Evolutionary conservation across 2,113 vertebrate species (phyloP).

Genomic region (Clarias batrachus): DNA sequence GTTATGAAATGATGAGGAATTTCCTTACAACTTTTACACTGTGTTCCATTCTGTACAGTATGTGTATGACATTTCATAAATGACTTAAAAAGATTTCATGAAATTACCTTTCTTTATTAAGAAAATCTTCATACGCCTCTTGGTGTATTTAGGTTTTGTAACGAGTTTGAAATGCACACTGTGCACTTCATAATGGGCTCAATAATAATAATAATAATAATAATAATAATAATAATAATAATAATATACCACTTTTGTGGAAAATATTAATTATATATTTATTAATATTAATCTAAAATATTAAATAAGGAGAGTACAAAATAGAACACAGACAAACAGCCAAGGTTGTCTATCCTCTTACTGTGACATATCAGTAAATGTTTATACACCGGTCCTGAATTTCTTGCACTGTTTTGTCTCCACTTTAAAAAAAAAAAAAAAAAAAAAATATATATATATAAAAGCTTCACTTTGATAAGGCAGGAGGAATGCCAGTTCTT

Average conservation of each 20-base stretch:
- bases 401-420: not conserved
- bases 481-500: constrained; percentile 29
- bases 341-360: not conserved
- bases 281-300: not conserved
- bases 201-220: not conserved
- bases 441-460: not conserved
- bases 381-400: not conserved
- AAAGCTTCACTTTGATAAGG: constrained; percentile 35
- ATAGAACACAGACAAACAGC: not conserved
- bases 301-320: not conserved
- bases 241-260: not conserved
- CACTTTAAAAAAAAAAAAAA: not conserved
- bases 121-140: not conserved
- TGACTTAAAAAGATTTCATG: not conserved
- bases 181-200: not conserved
- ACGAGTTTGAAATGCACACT: not conserved
- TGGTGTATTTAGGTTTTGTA: not conserved
- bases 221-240: not conserved
- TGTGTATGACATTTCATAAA: not conserved
- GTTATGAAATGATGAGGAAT: no score
- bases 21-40: no score
- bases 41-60: not conserved
- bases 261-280: not conserved
- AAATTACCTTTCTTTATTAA: not conserved
- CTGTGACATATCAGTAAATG: not conserved